Conservation (phyloP, 2,888 invertebrate genomes). For the Himalopsyche anomala region DNA sequence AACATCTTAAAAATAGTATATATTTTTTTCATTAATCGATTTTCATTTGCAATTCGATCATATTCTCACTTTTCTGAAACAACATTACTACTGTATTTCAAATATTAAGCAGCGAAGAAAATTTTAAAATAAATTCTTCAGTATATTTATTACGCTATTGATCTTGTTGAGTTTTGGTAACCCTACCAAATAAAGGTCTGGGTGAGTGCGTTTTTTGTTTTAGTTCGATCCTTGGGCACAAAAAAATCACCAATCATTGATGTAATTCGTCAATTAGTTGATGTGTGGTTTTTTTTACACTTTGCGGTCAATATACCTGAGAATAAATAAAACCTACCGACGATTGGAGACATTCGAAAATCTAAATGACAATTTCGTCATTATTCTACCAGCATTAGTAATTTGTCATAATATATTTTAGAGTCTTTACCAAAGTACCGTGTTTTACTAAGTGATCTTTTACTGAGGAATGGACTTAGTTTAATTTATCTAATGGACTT, state of each 20-base stretch:
- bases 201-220: conserved; percentile 25
- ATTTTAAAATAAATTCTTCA: too few species aligned
- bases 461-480: neutral
- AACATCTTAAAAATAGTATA: too few species aligned
- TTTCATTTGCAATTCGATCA: too few species aligned
- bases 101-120: too few species aligned
- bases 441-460: conserved; percentile 16
- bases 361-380: conserved; percentile 7
- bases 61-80: too few species aligned
- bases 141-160: neutral
- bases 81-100: too few species aligned
- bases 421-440: conserved; percentile 8
- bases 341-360: conserved; percentile 31
- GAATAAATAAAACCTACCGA: conserved; percentile 6
- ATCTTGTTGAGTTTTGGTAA: neutral
- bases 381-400: neutral
- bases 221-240: conserved; percentile 38
- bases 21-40: too few species aligned
- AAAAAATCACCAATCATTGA: conserved; percentile 37
- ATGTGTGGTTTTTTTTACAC: conserved; percentile 35
- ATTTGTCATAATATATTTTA: neutral
- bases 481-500: neutral
- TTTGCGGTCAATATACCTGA: conserved; percentile 32
- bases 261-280: conserved; percentile 40
- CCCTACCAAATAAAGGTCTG: conserved; percentile 3